Evolutionary conservation across 2,888 invertebrate species (phyloP), one percentile per base, ranked within the genome.

Genomic region (Hypsopygia costalis): DNA sequence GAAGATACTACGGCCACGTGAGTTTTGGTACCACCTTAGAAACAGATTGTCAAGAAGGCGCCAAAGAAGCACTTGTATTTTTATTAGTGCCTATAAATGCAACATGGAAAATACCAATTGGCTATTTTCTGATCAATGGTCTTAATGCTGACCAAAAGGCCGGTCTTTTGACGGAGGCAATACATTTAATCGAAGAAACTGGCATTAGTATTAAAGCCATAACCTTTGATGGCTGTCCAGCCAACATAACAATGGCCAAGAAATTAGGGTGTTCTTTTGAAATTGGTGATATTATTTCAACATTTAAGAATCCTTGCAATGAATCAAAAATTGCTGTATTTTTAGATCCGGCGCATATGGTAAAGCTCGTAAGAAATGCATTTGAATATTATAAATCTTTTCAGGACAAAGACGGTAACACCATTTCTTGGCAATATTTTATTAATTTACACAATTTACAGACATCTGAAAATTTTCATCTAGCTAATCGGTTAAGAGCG

Each of bases 141-240:
- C 20, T 42, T 1, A 43, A 12, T 11, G 47, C 40, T 6, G 47
- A 46, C 8, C 46, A 50, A 35, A 49, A 49, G 38, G 32, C 34
- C 8, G 34, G 29, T 27, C 10, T 53, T 6, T n/a, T 45, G 0
- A 22, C 3, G 1, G 22, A 31, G 12, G 40, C 40, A 0, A 22
- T 46, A 11, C 9, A 40, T 10, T 9, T 46, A 0, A 34, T 32
- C n/a, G 6, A 30, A 10, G 43, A 43, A 25, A 11, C 20, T 6
- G 47, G 43, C 6, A 11, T 59, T 0, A 21, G 25, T 8, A 32
- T 57, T 1, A 42, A 34, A 29, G 44, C 53, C 1, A 3, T 57
- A n/a, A 59, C 59, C 1, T 57, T 47, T 36, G 54, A 59, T 34
- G 57, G 53, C 0, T 54, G 51, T 25, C 41, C 51, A 9, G 42